Evolutionary conservation across 1,140 invertebrate genomes (phyloP), one percentile per base, ranked within the genome.

Genomic region (Paramacrobiotus metropolitanus): DNA sequence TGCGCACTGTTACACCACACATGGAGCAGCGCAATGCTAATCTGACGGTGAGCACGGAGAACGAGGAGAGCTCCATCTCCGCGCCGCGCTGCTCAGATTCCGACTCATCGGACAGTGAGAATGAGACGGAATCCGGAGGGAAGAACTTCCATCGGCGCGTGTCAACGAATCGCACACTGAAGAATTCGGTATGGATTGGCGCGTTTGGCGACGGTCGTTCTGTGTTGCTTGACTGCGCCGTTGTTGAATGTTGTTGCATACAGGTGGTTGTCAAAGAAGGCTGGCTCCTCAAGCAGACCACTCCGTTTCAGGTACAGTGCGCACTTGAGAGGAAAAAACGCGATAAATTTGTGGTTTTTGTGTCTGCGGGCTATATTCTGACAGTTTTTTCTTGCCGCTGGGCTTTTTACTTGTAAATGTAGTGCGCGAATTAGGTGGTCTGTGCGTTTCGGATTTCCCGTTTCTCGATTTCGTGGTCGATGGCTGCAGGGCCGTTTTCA

Each of bases 281-380:
- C 48, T 86, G 80, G 73, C 74, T 87, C 68, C 79, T 86, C 77
- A 87, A 87, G 74, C 84, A 87, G 72, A 85, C 82, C 59, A 83
- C 81, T 71, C 83, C 83, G 64, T 87, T 87, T 73, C 84, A 86
- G 72, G 72, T 73, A 68, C 62, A 30, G 31, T 29, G 44, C 29
- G 2, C 62, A 30, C 21, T 59, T 59, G 9, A 20, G n/a, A 59
- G 20, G 28, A 20, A 62, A 59, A n/a, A n/a, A n/a, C n/a, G n/a
- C n/a, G n/a, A n/a, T n/a, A n/a, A n/a, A n/a, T n/a, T n/a, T n/a
- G n/a, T n/a, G n/a, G n/a, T n/a, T n/a, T n/a, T n/a, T n/a, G n/a
- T n/a, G n/a, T n/a, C n/a, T n/a, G n/a, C n/a, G n/a, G n/a, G n/a
- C n/a, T n/a, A n/a, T n/a, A n/a, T n/a, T n/a, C n/a, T n/a, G n/a